Conservation (phyloP, 2,888 invertebrate species). For the Zootermopsis nevadensis region DNA sequence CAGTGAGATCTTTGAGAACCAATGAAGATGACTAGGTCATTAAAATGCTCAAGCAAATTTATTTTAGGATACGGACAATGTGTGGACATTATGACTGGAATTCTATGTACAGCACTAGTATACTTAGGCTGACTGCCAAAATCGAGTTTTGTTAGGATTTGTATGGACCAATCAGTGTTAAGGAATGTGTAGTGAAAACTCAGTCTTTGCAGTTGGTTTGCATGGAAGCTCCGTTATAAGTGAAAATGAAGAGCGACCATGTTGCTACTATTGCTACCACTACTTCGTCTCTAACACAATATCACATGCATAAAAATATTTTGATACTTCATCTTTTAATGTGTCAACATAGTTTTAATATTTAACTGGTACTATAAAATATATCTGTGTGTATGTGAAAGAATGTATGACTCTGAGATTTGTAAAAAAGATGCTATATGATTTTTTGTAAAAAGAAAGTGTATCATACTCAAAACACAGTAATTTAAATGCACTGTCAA, state of each 20-base stretch:
- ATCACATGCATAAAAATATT: conserved; percentile 20
- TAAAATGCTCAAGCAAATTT: conserved; percentile 49
- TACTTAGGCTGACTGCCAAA: conserved; percentile 45
- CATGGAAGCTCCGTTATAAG: not conserved
- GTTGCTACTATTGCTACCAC: not conserved
- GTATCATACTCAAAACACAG: conserved; percentile 19
- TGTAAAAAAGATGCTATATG: conserved; percentile 4
- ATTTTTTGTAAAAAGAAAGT: not conserved
- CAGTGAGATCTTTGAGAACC: conserved; percentile 70
- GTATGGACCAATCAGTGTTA: conserved; percentile 37
- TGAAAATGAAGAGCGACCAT: conserved; percentile 2
- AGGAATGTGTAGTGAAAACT: conserved; percentile 32
- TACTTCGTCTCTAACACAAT: not conserved
- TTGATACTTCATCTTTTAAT: conserved; percentile 9
- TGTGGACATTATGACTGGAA: conserved; percentile 24
- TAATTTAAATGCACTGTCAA: not conserved
- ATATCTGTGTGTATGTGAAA: not conserved
- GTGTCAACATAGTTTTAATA: conserved; percentile 30
- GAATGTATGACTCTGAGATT: conserved; percentile 7
- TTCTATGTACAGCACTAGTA: conserved; percentile 19
- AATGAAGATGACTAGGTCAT: conserved; percentile 44
- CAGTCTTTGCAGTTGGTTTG: conserved; percentile 46
- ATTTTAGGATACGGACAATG: conserved; percentile 24
- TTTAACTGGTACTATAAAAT: conserved; percentile 8
- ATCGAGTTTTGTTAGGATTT: conserved; percentile 46